Percentiles rank a stretch among this genome's conserved stretches.
Evolutionary conservation across 53 echinoderm and acorn worm species (phyloP).

Genomic region (Antedon mediterranea): DNA sequence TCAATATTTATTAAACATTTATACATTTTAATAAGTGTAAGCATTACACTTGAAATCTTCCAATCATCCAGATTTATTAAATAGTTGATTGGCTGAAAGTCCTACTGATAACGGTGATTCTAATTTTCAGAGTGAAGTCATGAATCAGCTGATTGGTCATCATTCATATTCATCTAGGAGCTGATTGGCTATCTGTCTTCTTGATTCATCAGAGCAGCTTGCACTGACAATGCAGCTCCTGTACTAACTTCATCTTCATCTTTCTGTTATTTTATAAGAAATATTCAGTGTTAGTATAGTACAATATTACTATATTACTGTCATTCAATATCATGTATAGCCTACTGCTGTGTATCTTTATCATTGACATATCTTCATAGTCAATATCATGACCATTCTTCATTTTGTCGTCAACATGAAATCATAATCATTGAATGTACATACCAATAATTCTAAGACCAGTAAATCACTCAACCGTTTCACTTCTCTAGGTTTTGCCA

Average conservation of each 20-base stretch:
- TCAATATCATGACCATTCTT: background rate
- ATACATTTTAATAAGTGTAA: too few species aligned
- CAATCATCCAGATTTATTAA: too few species aligned
- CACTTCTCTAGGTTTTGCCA: constrained; percentile 67
- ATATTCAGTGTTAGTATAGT: background rate
- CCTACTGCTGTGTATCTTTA: too few species aligned
- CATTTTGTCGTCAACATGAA: background rate
- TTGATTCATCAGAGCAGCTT: constrained; percentile 40
- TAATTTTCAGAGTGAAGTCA: too few species aligned
- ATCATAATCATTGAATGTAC: constrained; percentile 7
- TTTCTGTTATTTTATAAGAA: constrained; percentile 36
- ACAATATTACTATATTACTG: too few species aligned
- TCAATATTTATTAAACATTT: too few species aligned
- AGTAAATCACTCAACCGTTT: constrained; percentile 87
- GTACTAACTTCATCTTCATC: constrained; percentile 92
- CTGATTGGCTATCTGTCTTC: background rate
- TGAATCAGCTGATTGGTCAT: too few species aligned
- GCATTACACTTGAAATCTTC: too few species aligned
- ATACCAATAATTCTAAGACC: constrained; percentile 69
- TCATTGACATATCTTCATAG: too few species aligned
- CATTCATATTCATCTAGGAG: background rate
- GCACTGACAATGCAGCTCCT: constrained; percentile 83
- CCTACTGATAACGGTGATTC: too few species aligned
- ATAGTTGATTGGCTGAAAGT: too few species aligned
- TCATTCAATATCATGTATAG: too few species aligned